Conservation (phyloP, 2,113 vertebrate genomes). For the Oceanites oceanicus region DNA sequence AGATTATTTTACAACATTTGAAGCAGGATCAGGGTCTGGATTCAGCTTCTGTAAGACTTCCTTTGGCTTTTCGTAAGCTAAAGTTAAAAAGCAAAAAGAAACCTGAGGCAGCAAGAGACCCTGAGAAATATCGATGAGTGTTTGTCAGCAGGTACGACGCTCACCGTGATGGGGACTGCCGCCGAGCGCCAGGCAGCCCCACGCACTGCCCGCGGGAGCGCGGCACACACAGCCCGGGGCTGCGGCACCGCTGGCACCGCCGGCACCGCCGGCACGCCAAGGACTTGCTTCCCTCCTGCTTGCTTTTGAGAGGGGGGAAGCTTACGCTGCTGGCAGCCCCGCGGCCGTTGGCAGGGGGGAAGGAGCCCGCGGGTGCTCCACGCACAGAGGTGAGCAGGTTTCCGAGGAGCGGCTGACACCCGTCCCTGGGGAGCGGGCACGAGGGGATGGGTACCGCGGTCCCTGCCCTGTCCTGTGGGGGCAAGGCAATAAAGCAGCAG, state of each 20-base stretch:
- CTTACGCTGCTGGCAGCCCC: accelerated
- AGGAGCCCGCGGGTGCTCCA: not conserved
- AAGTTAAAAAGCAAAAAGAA: not conserved
- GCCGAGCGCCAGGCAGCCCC: not conserved
- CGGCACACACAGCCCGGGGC: not conserved
- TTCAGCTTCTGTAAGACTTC: not conserved
- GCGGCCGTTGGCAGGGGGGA: accelerated
- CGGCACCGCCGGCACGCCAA: accelerated
- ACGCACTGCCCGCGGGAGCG: not conserved
- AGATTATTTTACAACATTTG: no score
- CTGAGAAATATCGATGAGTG: no score
- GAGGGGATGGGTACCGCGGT: not conserved
- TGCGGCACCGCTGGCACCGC: no score
- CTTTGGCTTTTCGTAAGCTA: not conserved
- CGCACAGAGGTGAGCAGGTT: no score
- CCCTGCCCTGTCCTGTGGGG: not conserved
- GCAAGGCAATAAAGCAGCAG: not conserved
- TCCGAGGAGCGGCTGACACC: not conserved
- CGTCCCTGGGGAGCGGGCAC: not conserved
- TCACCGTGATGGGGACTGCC: accelerated
- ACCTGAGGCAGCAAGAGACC: no score
- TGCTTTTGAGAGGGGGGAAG: not conserved
- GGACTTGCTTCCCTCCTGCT: not conserved
- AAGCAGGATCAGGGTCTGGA: not conserved
- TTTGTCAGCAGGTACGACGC: no score